Conservation (phyloP, 1,140 invertebrate genomes). For the Listronotus oregonensis region DNA sequence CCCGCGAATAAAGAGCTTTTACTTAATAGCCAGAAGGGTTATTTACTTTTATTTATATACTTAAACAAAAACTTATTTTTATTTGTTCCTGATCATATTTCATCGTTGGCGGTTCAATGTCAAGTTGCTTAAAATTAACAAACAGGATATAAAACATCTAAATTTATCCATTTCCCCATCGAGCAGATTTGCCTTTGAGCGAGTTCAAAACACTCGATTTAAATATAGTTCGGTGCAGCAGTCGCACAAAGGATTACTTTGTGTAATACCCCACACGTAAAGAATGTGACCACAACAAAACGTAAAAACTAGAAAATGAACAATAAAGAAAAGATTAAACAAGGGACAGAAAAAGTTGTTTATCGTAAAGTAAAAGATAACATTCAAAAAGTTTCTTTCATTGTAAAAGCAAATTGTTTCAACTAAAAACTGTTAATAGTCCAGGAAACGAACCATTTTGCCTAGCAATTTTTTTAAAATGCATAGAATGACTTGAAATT, state of each 20-base stretch:
- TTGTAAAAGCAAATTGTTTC: too few species aligned
- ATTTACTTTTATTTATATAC: too few species aligned
- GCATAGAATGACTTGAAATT: too few species aligned
- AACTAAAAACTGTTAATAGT: too few species aligned
- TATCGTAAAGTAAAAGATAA: too few species aligned
- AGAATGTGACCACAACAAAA: not conserved
- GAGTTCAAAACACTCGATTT: conserved; percentile 34
- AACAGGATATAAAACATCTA: conserved; percentile 30
- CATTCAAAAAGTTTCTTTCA: too few species aligned
- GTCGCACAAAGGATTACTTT: conserved; percentile 26
- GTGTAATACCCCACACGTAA: not conserved
- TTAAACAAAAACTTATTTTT: not conserved
- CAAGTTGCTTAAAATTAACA: conserved; percentile 22
- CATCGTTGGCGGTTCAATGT: conserved; percentile 23
- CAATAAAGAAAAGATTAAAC: too few species aligned
- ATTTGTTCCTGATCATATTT: conserved; percentile 21
- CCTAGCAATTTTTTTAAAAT: too few species aligned
- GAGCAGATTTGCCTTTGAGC: conserved; percentile 16
- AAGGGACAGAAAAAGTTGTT: not conserved
- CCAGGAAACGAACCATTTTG: too few species aligned
- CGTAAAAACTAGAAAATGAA: not conserved
- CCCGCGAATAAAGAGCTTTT: too few species aligned
- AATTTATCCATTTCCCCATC: conserved; percentile 24
- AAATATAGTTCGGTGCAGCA: conserved; percentile 32
- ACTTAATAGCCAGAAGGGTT: too few species aligned